Evolutionary conservation across 2,797 vertebrate genomes (phyloP).

Genomic region (Chrysocyon brachyurus): DNA sequence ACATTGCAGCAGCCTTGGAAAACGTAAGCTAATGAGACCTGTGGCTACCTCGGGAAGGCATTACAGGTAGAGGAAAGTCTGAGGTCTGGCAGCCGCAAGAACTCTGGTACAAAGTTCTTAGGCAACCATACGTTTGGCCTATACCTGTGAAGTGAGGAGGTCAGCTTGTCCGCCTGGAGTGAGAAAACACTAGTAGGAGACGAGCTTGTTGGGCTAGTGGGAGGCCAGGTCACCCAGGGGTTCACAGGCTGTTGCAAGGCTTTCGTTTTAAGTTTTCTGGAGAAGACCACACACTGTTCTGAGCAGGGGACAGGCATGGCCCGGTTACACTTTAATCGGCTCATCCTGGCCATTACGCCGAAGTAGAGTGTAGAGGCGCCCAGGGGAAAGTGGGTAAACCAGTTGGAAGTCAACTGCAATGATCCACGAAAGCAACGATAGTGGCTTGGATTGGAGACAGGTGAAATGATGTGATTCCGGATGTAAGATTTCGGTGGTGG

Average conservation of each 20-base stretch:
- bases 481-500: not conserved
- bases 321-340: not conserved
- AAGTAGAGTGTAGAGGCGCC: not conserved
- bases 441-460: not conserved
- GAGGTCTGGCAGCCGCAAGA: no score
- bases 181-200: not conserved
- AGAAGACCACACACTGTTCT: not conserved
- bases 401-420: not conserved
- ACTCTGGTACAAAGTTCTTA: not conserved
- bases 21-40: not conserved
- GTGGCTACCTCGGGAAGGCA: not conserved
- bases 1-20: not conserved
- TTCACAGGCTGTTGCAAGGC: not conserved
- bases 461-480: not conserved
- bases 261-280: not conserved
- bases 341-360: not conserved
- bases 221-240: not conserved
- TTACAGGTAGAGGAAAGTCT: not conserved
- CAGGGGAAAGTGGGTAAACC: not conserved
- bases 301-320: not conserved
- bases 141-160: not conserved
- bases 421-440: not conserved
- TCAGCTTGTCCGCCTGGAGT: not conserved
- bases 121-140: not conserved
- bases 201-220: not conserved